Conservation (phyloP, 2,113 vertebrate species). For the Laticauda laticaudata region DNA sequence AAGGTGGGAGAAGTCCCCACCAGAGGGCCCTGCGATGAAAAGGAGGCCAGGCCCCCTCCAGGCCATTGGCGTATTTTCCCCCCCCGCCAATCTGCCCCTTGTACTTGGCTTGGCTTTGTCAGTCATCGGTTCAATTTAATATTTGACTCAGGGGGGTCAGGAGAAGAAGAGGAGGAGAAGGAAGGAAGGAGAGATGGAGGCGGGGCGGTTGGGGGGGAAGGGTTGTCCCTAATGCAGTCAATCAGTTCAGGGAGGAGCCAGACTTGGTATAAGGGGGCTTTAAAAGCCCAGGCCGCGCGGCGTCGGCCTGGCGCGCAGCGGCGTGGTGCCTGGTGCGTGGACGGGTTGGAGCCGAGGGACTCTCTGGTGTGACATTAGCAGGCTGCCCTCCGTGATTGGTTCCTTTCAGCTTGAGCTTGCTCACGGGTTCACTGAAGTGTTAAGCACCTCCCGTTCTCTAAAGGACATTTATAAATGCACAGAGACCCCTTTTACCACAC, state of each 20-base stretch:
- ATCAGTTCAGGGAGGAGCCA: neutral
- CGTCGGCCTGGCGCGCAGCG: slow-evolving; percentile 51
- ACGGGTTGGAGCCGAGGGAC: slow-evolving; percentile 67
- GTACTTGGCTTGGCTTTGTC: slow-evolving; percentile 23
- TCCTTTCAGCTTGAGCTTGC: slow-evolving; percentile 86
- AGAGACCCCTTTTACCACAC: slow-evolving; percentile 96
- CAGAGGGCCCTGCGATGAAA: neutral
- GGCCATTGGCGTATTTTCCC: neutral
- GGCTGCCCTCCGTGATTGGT: slow-evolving; percentile 91
- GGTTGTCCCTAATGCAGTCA: slow-evolving; percentile 7
- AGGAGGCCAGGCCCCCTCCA: neutral
- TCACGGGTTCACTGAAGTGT: slow-evolving; percentile 91
- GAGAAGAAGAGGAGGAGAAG: neutral
- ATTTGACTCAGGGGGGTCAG: slow-evolving; percentile 37
- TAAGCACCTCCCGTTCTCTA: slow-evolving; percentile 96
- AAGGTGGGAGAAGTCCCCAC: neutral
- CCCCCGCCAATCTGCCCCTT: neutral
- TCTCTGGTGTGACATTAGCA: slow-evolving; percentile 78
- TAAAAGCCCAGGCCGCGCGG: neutral
- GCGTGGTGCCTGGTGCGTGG: slow-evolving; percentile 45
- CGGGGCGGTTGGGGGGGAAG: neutral
- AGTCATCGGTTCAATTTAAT: slow-evolving; percentile 32
- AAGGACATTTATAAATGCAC: slow-evolving; percentile 99
- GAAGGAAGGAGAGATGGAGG: neutral
- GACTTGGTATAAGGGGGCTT: too few species aligned